Evolutionary conservation across 2,113 vertebrate genomes (phyloP), one percentile per base, ranked within the genome.

Genomic region (Sus scrofa): DNA sequence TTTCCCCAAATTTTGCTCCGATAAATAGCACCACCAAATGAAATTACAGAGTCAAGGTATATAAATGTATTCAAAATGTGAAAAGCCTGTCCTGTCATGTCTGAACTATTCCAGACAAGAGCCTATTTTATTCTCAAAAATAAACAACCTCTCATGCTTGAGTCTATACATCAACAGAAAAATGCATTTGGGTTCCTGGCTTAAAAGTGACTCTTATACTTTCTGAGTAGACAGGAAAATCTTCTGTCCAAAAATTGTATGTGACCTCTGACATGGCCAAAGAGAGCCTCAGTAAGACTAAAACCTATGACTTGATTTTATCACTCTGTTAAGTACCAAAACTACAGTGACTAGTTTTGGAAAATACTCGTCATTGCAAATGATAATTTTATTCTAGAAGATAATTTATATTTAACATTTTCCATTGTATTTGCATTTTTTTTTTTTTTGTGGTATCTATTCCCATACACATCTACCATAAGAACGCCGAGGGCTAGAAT

Each of bases 61-160:
- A 75, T 32, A 84, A 91, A 78, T 77, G 94, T 84, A 88, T 79
- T 65, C 77, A 65, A 63, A 18, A 8, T 52, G 77, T 88, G 22
- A 82, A 73, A 37, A 56, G 6, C 3, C 39, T 89, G 22, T n/a
- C 3, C 39, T 89, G 22, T n/a, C 54, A 1, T 77, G 16, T 60
- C 58, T 88, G 62, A 93, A 83, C 30, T 44, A 77, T 37, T n/a
- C 39, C 22, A 63, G 50, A 63, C 11, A 79, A 37, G 1, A 91
- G 9, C 60, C 44, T 44, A 84, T 54, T 91, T 91, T 84, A 84
- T 82, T 85, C 60, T 75, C 54, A 84, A 37, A 95, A 52, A 93
- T 77, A 94, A 77, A 93, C 14, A 68, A 54, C 86, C 70, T 86
- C 60, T 27, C 58, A 13, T 44, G 37, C 18, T 65, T 86, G 12